These are phyloP conservation scores for Caenorhabditis sp. DNA, from an alignment of 2,888 invertebrate genomes.

Conservation along the genomic window DNA sequence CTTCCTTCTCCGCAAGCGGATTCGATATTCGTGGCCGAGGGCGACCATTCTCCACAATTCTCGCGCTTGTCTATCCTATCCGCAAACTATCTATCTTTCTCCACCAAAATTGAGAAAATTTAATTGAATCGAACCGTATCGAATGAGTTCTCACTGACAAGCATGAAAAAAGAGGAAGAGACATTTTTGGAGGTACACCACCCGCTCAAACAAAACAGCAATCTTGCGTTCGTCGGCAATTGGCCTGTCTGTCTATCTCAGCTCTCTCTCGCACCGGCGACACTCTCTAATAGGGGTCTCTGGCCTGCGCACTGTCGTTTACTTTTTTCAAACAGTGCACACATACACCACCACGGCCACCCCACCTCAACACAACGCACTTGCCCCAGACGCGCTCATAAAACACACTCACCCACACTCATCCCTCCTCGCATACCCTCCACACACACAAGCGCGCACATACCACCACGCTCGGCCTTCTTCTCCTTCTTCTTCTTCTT, in stretches of 20 bases:
- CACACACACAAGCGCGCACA: constrained; percentile 43
- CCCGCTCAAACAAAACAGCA: constrained; percentile 31
- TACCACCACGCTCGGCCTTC: constrained; percentile 55
- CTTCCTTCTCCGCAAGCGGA: constrained; percentile 5
- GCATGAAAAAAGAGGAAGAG: constrained; percentile 20
- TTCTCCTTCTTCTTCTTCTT: constrained; percentile 28
- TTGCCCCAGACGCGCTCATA: constrained; percentile 56
- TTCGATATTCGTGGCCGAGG: neutral
- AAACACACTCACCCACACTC: constrained; percentile 58
- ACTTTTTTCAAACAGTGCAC: constrained; percentile 62
- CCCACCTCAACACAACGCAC: constrained; percentile 53
- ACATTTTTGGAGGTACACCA: constrained; percentile 34
- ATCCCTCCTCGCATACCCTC: constrained; percentile 51
- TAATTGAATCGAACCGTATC: neutral
- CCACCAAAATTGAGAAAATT: no score
- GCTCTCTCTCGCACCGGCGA: constrained; percentile 12
- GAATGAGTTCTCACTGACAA: constrained; percentile 15
- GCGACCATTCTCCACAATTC: neutral
- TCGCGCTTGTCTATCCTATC: neutral
- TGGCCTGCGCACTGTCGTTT: constrained; percentile 56
- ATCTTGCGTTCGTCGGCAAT: constrained; percentile 55
- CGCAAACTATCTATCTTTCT: constrained; percentile 2
- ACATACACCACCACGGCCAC: constrained; percentile 47
- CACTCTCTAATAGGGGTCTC: constrained; percentile 34
- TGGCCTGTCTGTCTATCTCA: constrained; percentile 36